A percentile compares a stretch with the other conserved stretches of the same genome.
phyloP scores from a whole-genome alignment of 2,113 vertebrate species.

The Ia io region DNA sequence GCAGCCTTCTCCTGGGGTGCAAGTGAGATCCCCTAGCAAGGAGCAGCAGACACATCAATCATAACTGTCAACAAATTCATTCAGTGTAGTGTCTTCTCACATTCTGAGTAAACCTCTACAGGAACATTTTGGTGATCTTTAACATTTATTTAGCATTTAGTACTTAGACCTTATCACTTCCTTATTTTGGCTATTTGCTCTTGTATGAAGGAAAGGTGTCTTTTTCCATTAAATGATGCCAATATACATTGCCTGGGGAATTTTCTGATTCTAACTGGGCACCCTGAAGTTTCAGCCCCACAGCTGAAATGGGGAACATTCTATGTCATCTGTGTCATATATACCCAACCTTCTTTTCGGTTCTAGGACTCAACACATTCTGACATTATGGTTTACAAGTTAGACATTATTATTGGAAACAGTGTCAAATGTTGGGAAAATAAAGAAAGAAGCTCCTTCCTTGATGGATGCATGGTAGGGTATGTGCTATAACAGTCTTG shows the following conservation, averaged over 20 bases:
- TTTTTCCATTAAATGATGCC: not conserved
- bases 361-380: too few species aligned
- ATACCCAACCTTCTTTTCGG: rapidly evolving
- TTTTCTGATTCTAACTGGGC: too few species aligned
- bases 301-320: not conserved
- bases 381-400: too few species aligned
- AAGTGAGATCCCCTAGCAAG: not conserved
- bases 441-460: not conserved
- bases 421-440: not conserved
- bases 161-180: not conserved
- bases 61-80: rapidly evolving
- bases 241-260: too few species aligned
- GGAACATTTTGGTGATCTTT: not conserved
- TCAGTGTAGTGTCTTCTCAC: rapidly evolving
- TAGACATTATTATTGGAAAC: not conserved
- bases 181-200: not conserved
- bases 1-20: not conserved
- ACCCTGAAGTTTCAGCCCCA: not conserved
- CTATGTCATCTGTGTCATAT: not conserved
- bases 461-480: rapidly evolving
- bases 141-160: too few species aligned
- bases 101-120: not conserved
- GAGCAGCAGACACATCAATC: not conserved
- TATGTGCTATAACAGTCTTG: rapidly evolving
- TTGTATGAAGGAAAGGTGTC: not conserved